Evolutionary conservation across 1,140 invertebrate species (phyloP).

Genomic region (Drosophila lacteicornis): DNA sequence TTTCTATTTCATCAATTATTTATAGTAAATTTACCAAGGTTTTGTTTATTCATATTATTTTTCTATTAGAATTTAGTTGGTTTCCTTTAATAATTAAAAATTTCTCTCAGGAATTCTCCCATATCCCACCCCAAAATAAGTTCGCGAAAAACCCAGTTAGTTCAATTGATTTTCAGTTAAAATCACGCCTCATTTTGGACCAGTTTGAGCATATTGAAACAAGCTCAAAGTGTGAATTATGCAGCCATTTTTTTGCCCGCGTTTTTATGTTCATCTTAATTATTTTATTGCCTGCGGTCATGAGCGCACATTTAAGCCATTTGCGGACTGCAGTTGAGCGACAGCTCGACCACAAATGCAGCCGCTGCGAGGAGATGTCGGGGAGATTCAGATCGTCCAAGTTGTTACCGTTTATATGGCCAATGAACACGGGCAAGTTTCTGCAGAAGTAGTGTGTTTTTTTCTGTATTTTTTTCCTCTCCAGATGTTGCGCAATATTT

Average conservation of each 20-base stretch:
- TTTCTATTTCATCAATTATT: background rate
- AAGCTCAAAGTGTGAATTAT: conserved; percentile 75
- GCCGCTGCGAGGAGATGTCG: conserved; percentile 30
- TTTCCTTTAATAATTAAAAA: no score
- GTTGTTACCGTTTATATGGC: conserved; percentile 82
- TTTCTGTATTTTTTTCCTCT: conserved; percentile 19
- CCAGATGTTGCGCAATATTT: conserved; percentile 74
- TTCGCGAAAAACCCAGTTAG: conserved; percentile 15
- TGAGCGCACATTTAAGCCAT: conserved; percentile 79
- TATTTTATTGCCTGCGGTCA: conserved; percentile 83
- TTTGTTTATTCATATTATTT: background rate
- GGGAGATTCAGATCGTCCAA: conserved; percentile 55
- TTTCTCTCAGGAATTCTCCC: background rate
- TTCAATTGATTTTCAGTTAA: background rate
- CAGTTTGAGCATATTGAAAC: conserved; percentile 32
- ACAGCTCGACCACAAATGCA: conserved; percentile 51
- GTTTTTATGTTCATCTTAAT: conserved; percentile 70
- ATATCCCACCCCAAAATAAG: background rate
- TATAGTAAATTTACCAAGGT: background rate
- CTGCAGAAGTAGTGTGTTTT: conserved; percentile 36
- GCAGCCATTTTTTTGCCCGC: conserved; percentile 61
- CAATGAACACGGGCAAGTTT: conserved; percentile 75
- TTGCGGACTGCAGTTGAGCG: conserved; percentile 74
- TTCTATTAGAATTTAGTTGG: background rate
- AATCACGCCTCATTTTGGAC: conserved; percentile 41